Percentiles rank a stretch among this genome's conserved stretches.
Conservation (phyloP, 1,140 invertebrate genomes). For the Drosophila leontia region DNA sequence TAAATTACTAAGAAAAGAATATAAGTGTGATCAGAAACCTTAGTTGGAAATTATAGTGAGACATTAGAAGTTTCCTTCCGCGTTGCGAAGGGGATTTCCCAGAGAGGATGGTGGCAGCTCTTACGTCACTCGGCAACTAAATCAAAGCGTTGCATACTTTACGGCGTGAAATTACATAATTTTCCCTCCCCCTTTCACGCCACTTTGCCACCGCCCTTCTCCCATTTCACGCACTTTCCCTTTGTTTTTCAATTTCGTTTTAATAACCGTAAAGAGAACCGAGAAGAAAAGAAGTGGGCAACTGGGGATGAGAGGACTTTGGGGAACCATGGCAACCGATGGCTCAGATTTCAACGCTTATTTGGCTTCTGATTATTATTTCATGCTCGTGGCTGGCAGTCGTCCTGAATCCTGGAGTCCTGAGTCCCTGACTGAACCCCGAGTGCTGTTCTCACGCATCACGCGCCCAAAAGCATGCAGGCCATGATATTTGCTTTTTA, state of each 20-base stretch:
- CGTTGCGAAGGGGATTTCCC: background rate
- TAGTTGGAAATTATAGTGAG: background rate
- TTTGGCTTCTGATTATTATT: constrained; percentile 83
- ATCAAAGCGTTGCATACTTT: constrained; percentile 68
- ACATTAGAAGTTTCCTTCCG: background rate
- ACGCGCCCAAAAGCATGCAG: constrained; percentile 75
- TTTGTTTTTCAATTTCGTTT: constrained; percentile 75
- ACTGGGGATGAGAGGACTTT: constrained; percentile 13
- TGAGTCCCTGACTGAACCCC: constrained; percentile 19
- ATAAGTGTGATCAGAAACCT: background rate
- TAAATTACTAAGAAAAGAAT: too few relatives aligned
- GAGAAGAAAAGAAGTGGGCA: constrained; percentile 3
- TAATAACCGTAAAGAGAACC: constrained; percentile 59
- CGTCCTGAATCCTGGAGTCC: constrained; percentile 10
- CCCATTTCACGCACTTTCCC: constrained; percentile 22
- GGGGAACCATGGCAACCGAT: constrained; percentile 44
- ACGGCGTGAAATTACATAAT: constrained; percentile 69
- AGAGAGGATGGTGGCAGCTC: background rate
- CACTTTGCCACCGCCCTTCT: background rate
- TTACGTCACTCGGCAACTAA: constrained; percentile 60
- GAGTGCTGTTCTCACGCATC: constrained; percentile 64
- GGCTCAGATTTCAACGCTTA: constrained; percentile 79
- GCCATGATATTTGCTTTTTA: constrained; percentile 79
- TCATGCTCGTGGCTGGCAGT: constrained; percentile 55
- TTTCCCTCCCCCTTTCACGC: constrained; percentile 22